Percentiles rank a stretch among this genome's conserved stretches.
Conservation (phyloP, 2,113 vertebrate species). For the Corythornis madagascariensis region DNA sequence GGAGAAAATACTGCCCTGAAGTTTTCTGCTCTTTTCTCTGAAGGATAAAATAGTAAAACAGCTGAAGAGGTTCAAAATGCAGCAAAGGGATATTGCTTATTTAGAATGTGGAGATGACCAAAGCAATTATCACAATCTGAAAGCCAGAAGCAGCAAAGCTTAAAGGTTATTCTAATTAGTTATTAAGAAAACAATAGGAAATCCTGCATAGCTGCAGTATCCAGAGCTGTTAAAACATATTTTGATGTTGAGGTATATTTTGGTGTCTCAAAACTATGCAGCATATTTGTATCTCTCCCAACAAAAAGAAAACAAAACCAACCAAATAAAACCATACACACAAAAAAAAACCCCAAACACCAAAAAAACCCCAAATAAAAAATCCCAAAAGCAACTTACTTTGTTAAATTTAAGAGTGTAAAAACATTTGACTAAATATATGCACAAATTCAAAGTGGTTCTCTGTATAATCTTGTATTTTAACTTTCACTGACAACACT, state of each 20-base stretch:
- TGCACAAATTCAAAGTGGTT: background rate
- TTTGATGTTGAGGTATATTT: background rate
- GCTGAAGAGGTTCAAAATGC: background rate
- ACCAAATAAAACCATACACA: too few species aligned
- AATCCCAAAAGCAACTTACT: background rate
- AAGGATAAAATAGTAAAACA: background rate
- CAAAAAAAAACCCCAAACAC: background rate
- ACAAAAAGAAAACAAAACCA: background rate
- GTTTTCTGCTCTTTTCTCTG: background rate
- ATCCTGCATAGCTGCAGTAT: background rate
- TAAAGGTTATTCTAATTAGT: background rate
- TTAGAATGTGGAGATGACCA: background rate
- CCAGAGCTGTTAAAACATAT: background rate
- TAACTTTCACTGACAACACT: background rate
- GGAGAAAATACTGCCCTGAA: background rate
- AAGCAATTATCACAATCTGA: background rate
- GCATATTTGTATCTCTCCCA: background rate
- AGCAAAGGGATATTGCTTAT: background rate
- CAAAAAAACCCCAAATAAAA: background rate
- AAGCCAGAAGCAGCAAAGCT: background rate
- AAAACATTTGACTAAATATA: background rate
- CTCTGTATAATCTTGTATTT: background rate
- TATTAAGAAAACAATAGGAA: background rate
- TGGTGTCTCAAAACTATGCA: background rate
- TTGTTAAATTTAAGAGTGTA: background rate